Base-by-base conservation (phyloP, 2,113 vertebrate genomes). In the Oceanodroma tethys region DNA sequence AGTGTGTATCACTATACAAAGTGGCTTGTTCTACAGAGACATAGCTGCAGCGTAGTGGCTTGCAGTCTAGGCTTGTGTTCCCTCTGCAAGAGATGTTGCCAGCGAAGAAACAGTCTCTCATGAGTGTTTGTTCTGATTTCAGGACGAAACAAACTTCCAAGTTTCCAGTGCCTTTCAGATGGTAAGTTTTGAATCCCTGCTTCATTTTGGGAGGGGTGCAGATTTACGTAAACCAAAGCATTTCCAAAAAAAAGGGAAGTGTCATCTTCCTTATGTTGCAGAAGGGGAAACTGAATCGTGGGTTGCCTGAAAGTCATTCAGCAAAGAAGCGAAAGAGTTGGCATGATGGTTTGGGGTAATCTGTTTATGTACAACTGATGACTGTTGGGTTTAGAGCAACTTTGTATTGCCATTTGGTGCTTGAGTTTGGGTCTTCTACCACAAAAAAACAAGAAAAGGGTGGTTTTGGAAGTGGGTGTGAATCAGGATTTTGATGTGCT, bases 161-260 rank as follows among this genome's bases (percentile, higher is more conserved):
- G 98, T 97, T 98, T 99, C 76, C 98, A 98, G 94, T 98, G 98
- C 26, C 98, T 99, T 97, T 98, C 98, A 50, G 99, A 99, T 84
- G 97, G 99, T 99, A 97, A 98, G 98, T 68, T 48, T 75, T 74
- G 67, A 66, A 73, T 55, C 48, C 47, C 22, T 86, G 43, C 47
- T 50, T 96, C 55, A 11, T 74, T 91, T 14, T 93, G 53, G 56
- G 52, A 82, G 26, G n/a, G 50, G 17, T 78, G 14, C 32, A 91
- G 38, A 56, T 50, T 85, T 86, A 50, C 3, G 0, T 16, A 16
- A 84, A 58, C 27, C 7, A 60, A 48, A 86, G 14, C 20, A 13
- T 75, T 89, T 95, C 19, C 5, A 5, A 62, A 80, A 84, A 74
- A 74, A 72, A 13, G 29, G 36, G 45, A 88, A 76, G 58, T 43